Conservation (phyloP, 2,888 invertebrate species). For the Melipona bicolor region DNA sequence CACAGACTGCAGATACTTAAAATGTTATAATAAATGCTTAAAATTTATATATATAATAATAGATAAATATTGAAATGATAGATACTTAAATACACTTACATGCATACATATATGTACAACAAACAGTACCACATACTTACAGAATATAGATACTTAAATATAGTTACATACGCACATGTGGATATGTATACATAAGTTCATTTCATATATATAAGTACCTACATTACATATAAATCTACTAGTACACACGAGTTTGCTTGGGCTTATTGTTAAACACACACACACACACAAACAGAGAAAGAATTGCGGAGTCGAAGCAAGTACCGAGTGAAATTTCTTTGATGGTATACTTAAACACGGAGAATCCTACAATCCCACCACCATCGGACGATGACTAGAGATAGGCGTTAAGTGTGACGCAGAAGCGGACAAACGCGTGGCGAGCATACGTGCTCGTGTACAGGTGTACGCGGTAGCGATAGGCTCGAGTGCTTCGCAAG, state of each 20-base stretch:
- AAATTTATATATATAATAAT: too few species aligned
- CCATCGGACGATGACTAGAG: conserved; percentile 37
- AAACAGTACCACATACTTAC: not conserved
- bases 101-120: not conserved
- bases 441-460: conserved; percentile 42
- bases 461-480: conserved; percentile 32
- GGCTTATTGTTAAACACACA: not conserved
- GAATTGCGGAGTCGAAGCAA: conserved; percentile 12
- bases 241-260: not conserved
- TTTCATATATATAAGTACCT: too few species aligned
- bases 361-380: conserved; percentile 36
- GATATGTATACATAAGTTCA: too few species aligned
- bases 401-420: conserved; percentile 59
- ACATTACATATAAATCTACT: too few species aligned
- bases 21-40: too few species aligned
- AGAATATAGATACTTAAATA: too few species aligned
- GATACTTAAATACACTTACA: not conserved
- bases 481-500: too few species aligned
- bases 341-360: conserved; percentile 33
- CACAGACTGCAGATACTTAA: too few species aligned
- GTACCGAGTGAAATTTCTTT: conserved; percentile 57
- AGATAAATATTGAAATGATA: too few species aligned
- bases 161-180: too few species aligned
- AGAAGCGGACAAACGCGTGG: conserved; percentile 30
- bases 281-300: not conserved